phyloP scores from a whole-genome alignment of 2,888 invertebrate genomes.

The Machimus atricapillus region DNA sequence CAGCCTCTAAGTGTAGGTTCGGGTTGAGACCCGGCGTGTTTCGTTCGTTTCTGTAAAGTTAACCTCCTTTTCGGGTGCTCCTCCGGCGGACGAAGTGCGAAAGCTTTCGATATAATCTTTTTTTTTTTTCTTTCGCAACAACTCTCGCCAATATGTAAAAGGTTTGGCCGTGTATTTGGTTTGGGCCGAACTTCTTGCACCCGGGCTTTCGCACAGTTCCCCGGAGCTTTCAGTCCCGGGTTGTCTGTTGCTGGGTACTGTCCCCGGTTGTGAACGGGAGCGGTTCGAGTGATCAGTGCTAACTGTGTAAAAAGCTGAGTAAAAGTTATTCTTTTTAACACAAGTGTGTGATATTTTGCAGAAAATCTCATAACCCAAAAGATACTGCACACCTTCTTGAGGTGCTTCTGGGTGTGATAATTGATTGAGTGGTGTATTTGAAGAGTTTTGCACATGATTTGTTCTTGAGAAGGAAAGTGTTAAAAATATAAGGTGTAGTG shows the following conservation, averaged over 20 bases:
- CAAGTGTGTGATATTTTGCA: neutral
- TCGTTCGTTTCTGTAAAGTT: neutral
- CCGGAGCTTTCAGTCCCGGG: slow-evolving; percentile 61
- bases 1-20: neutral
- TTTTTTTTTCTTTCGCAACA: neutral
- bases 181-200: neutral
- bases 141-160: neutral
- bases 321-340: neutral
- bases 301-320: slow-evolving; percentile 3
- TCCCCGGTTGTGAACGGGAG: slow-evolving; percentile 31
- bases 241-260: slow-evolving; percentile 61
- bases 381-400: neutral
- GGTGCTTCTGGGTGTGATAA: neutral
- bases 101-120: neutral
- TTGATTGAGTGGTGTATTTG: neutral
- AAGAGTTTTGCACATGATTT: neutral
- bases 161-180: neutral
- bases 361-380: slow-evolving; percentile 11
- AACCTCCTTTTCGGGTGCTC: neutral
- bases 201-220: slow-evolving; percentile 38
- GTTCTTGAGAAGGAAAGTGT: neutral
- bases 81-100: neutral
- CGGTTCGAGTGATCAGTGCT: slow-evolving; percentile 12
- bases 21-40: neutral
- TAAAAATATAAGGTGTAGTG: slow-evolving; percentile 1